Evolutionary conservation across 2,113 vertebrate genomes (phyloP).

Genomic region (Rissa tridactyla): DNA sequence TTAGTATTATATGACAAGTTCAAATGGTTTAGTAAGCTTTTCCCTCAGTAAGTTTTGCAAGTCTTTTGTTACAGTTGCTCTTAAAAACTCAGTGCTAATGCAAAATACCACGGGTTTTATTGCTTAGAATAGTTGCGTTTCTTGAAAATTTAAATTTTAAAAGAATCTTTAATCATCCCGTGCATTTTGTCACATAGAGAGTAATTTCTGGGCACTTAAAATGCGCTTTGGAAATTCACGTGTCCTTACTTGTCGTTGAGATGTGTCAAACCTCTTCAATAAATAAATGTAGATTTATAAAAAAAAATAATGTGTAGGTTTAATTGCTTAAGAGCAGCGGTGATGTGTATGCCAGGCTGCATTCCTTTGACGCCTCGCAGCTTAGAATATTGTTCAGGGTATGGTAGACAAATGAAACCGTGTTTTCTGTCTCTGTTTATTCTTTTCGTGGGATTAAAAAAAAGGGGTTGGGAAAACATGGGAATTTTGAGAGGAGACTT

Average conservation of each 20-base stretch:
- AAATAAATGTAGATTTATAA: not conserved
- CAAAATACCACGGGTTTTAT: not conserved
- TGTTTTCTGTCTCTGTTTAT: not conserved
- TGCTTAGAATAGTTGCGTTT: not conserved
- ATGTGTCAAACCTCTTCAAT: not conserved
- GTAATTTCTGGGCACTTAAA: not conserved
- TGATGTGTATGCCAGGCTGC: not conserved
- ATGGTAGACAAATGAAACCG: not conserved
- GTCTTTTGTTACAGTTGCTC: not conserved
- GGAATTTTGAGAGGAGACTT: not conserved
- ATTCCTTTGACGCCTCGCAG: not conserved
- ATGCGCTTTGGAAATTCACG: not conserved
- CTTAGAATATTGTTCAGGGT: not conserved
- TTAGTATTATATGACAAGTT: not conserved
- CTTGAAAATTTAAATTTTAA: not conserved
- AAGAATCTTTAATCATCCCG: not conserved
- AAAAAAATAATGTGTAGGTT: not conserved
- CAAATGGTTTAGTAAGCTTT: not conserved
- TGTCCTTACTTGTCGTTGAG: not conserved
- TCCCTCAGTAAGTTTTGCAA: not conserved
- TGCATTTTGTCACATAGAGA: not conserved
- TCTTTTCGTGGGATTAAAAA: not conserved
- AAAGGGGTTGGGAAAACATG: accelerated
- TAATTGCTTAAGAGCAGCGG: not conserved
- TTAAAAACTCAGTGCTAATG: not conserved